phyloP scores from a whole-genome alignment of 2,113 vertebrate genomes.

The Oreochromis spilurus region DNA sequence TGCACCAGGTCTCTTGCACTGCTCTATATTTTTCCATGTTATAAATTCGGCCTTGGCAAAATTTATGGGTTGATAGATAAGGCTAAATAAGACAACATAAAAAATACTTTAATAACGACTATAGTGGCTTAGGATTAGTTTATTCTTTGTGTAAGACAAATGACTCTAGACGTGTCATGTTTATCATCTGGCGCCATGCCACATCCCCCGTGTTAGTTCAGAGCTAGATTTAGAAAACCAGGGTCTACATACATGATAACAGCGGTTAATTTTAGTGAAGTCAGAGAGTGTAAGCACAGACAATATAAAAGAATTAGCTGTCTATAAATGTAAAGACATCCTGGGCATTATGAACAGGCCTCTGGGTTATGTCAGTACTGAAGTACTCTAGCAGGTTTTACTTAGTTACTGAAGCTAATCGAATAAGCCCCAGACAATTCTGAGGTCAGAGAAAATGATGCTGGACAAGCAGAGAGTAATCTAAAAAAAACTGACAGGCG shows the following conservation, averaged over 20 bases:
- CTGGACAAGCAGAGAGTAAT: not conserved
- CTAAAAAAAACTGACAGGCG: not conserved
- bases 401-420: not conserved
- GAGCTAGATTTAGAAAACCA: not conserved
- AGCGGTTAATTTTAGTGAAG: not conserved
- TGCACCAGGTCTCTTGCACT: accelerated
- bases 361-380: not conserved
- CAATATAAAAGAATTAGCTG: not conserved
- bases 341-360: not conserved
- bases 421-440: not conserved
- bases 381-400: not conserved
- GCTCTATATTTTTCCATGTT: not conserved
- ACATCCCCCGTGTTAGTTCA: not conserved
- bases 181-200: not conserved
- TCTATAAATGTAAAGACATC: not conserved
- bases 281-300: not conserved
- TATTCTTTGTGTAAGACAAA: not conserved
- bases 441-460: not conserved
- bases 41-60: not conserved
- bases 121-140: not conserved
- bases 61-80: not conserved
- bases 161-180: not conserved
- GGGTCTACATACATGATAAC: not conserved
- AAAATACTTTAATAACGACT: not conserved
- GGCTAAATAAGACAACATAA: not conserved